Evolutionary conservation across 2,113 vertebrate species (phyloP).

Genomic region (Gallinago jamesoni): DNA sequence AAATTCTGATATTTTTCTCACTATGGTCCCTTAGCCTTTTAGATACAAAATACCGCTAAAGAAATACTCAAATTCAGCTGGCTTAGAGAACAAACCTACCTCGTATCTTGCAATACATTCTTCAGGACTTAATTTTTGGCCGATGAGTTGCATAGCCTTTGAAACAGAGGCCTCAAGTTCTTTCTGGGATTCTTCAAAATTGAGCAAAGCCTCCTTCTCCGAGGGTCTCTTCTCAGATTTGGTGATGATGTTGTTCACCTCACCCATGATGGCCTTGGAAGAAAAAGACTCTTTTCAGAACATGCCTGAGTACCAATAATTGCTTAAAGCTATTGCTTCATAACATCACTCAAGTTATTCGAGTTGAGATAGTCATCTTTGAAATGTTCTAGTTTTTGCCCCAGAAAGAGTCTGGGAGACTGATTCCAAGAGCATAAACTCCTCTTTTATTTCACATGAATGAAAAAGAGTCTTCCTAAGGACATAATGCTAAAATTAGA

Average conservation of each 20-base stretch:
- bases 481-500: not conserved
- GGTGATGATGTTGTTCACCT: constrained; percentile 3
- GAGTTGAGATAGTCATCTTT: not conserved
- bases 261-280: constrained; percentile 57
- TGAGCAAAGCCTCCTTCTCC: constrained; percentile 40
- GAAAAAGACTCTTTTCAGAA: constrained; percentile 12
- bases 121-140: constrained; percentile 38
- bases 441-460: not conserved
- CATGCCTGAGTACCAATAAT: not conserved
- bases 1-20: not conserved
- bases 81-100: constrained; percentile 55
- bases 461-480: not conserved
- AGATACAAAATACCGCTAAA: not conserved
- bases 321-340: not conserved
- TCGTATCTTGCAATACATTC: constrained; percentile 67
- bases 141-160: constrained; percentile 62
- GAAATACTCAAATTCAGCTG: not conserved
- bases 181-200: constrained; percentile 69
- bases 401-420: not conserved
- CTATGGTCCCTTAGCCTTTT: not conserved
- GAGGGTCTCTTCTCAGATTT: not conserved
- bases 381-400: not conserved
- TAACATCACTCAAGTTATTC: not conserved
- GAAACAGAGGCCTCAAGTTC: constrained; percentile 67
- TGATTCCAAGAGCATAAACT: not conserved